A percentile compares a stretch with the other conserved stretches of the same genome.
These are phyloP conservation scores for Cryptoblepharus egeriae DNA, from an alignment of 2,797 vertebrate genomes.

Conservation along the genomic window DNA sequence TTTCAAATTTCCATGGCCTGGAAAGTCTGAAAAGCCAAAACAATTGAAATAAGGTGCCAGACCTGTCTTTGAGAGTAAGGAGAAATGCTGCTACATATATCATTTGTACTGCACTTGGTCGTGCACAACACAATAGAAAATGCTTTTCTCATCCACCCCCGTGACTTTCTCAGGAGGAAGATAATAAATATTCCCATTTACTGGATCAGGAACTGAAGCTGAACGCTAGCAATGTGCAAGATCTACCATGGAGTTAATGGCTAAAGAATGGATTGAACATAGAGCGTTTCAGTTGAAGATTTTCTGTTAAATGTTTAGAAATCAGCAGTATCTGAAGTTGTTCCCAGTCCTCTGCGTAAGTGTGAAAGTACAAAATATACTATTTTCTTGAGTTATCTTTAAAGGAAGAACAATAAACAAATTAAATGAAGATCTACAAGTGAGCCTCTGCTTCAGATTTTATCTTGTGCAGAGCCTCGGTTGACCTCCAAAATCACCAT, in stretches of 20 bases:
- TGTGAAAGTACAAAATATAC: not conserved
- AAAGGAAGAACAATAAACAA: not conserved
- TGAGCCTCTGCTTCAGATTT: not conserved
- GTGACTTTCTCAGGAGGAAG: not conserved
- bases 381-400: no score
- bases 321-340: not conserved
- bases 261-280: not conserved
- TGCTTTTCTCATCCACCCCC: not conserved
- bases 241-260: not conserved
- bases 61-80: not conserved
- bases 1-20: not conserved
- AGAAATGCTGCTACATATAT: not conserved
- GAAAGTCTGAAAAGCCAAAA: conserved; percentile 24
- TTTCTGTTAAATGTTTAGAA: not conserved
- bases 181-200: conserved; percentile 5
- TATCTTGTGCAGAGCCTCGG: not conserved
- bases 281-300: not conserved
- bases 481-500: not conserved
- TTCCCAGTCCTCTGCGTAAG: not conserved
- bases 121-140: not conserved
- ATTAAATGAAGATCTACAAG: not conserved
- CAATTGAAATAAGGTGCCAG: conserved; percentile 14
- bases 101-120: not conserved
- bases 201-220: not conserved
- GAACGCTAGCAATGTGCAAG: not conserved